Evolutionary conservation across 1,140 invertebrate species (phyloP).

Genomic region (Hylaeus anthracinus): DNA sequence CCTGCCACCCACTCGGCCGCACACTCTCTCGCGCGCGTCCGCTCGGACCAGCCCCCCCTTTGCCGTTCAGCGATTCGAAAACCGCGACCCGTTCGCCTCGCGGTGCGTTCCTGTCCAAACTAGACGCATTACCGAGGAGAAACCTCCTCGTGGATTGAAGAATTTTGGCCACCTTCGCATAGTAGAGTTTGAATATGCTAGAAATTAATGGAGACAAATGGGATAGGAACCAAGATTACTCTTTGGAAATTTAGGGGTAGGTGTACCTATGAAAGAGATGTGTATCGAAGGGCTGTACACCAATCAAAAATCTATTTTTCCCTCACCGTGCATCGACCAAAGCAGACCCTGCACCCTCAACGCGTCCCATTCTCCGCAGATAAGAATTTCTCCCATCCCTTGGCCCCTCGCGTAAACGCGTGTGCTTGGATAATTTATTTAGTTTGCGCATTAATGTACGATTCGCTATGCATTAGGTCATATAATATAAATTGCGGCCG

Average conservation of each 20-base stretch:
- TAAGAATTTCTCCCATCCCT: slow-evolving; percentile 12
- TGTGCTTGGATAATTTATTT: slow-evolving; percentile 58
- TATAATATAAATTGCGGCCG: slow-evolving; percentile 64
- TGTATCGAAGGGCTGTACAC: too few species aligned
- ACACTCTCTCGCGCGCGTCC: slow-evolving; percentile 42
- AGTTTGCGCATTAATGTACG: slow-evolving; percentile 62
- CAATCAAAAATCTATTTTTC: too few species aligned
- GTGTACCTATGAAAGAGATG: too few species aligned
- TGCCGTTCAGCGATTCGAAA: slow-evolving; percentile 3
- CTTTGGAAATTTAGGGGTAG: too few species aligned
- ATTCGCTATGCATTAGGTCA: slow-evolving; percentile 63
- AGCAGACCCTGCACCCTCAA: too few species aligned
- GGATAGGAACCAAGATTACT: too few species aligned
- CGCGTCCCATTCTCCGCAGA: background rate
- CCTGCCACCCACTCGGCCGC: slow-evolving; percentile 38
- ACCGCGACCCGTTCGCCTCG: slow-evolving; percentile 12
- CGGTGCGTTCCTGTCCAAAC: background rate
- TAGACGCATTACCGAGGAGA: slow-evolving; percentile 1
- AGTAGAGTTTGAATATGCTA: too few species aligned
- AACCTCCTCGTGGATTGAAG: background rate
- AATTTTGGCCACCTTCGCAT: too few species aligned
- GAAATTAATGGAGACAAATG: too few species aligned
- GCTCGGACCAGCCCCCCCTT: slow-evolving; percentile 17
- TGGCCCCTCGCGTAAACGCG: slow-evolving; percentile 23
- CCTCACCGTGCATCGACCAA: too few species aligned